phyloP scores from a whole-genome alignment of 1,140 invertebrate genomes.

The Pomacea maculata region DNA sequence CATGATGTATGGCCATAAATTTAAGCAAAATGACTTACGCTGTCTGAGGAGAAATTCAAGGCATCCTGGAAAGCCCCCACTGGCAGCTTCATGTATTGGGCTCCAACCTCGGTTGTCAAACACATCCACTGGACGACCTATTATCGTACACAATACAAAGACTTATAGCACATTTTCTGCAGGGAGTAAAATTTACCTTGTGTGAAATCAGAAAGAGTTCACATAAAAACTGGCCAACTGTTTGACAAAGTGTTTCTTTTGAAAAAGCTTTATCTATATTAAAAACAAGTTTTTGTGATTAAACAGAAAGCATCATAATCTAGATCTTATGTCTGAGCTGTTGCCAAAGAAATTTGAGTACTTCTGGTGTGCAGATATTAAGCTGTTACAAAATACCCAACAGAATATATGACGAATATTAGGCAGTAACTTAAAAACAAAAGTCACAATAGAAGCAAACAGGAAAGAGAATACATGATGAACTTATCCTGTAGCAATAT shows the following conservation, averaged over 20 bases:
- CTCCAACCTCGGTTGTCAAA: conserved; percentile 66
- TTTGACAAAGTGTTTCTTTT: neutral
- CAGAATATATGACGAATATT: too few species aligned
- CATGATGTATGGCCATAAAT: neutral
- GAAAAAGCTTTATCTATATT: neutral
- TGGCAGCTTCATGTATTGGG: conserved; percentile 63
- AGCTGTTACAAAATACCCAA: too few species aligned
- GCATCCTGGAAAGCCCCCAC: conserved; percentile 54
- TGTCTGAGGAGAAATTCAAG: conserved; percentile 50
- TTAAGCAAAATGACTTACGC: conserved; percentile 27
- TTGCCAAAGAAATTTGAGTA: too few species aligned
- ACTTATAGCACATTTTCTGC: neutral
- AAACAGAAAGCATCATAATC: too few species aligned
- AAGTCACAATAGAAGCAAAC: too few species aligned
- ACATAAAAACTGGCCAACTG: neutral
- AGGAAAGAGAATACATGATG: too few species aligned
- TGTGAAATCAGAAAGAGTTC: neutral
- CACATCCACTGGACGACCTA: conserved; percentile 60
- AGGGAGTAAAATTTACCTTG: neutral
- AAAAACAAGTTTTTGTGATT: neutral
- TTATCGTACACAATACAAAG: conserved; percentile 20
- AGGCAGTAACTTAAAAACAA: too few species aligned
- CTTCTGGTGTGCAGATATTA: too few species aligned
- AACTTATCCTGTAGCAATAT: too few species aligned
- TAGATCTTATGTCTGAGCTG: too few species aligned